These are phyloP conservation scores for Leucoraja erinaceus DNA, from an alignment of 2,113 vertebrate species.

Conservation along the genomic window DNA sequence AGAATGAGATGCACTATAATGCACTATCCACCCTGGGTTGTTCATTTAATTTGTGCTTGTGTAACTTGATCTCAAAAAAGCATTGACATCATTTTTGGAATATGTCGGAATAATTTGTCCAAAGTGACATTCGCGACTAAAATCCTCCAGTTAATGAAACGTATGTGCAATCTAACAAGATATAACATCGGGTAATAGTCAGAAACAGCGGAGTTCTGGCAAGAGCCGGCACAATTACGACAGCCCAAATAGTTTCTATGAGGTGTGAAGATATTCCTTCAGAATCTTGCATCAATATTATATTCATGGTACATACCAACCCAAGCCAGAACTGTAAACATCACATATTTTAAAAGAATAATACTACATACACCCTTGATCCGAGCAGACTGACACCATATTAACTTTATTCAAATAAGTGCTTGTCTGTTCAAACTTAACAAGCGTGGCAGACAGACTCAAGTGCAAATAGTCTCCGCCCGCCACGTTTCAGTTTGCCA, in stretches of 20 bases:
- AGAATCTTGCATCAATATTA: background rate
- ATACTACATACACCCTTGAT: background rate
- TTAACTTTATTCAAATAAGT: background rate
- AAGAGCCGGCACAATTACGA: background rate
- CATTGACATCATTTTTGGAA: background rate
- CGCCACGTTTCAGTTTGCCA: too few species aligned
- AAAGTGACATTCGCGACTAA: background rate
- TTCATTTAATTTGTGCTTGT: constrained; percentile 30
- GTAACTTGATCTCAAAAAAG: background rate
- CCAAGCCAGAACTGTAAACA: background rate
- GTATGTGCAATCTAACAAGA: background rate
- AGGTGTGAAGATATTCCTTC: background rate
- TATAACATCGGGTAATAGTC: background rate
- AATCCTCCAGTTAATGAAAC: background rate
- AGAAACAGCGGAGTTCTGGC: background rate
- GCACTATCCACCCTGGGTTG: background rate
- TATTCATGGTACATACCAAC: background rate
- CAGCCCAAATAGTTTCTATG: background rate
- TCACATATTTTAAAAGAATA: background rate
- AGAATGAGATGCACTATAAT: background rate
- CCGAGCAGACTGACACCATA: constrained; percentile 1
- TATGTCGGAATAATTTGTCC: background rate
- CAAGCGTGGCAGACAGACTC: background rate
- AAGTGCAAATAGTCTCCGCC: background rate
- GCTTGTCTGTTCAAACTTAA: background rate